Percentiles rank a stretch among this genome's conserved stretches.
phyloP scores from a whole-genome alignment of 2,888 invertebrate species.

The Agrochola circellaris region DNA sequence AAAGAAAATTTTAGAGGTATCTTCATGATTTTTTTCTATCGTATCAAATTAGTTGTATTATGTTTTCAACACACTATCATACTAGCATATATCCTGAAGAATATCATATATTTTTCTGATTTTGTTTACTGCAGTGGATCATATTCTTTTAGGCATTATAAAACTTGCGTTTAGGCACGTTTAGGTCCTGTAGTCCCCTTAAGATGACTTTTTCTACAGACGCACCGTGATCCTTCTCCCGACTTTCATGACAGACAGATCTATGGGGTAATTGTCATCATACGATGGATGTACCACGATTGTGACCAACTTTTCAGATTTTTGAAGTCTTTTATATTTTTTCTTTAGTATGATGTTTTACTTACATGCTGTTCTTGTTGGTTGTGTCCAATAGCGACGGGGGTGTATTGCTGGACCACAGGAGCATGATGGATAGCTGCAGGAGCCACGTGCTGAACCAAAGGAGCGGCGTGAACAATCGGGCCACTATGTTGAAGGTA shows the following conservation, averaged over 20 bases:
- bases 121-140: no score
- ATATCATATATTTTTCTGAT: no score
- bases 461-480: slow-evolving; percentile 65
- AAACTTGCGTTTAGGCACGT: no score
- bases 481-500: slow-evolving; percentile 67
- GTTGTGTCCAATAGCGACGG: slow-evolving; percentile 74
- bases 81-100: no score
- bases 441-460: slow-evolving; percentile 53
- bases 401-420: slow-evolving; percentile 72
- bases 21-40: no score
- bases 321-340: not conserved
- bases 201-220: not conserved
- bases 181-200: no score
- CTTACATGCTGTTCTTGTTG: slow-evolving; percentile 81
- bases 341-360: slow-evolving; percentile 39
- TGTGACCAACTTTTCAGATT: no score
- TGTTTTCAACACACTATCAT: no score
- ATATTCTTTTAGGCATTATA: no score
- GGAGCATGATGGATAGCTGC: slow-evolving; percentile 65
- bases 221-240: no score
- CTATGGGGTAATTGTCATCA: not conserved
- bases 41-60: no score
- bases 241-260: not conserved
- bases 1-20: no score
- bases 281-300: not conserved